Percentiles rank a stretch among this genome's conserved stretches.
phyloP scores from a whole-genome alignment of 2,797 vertebrate genomes.

The Leptatherina wallacei region DNA sequence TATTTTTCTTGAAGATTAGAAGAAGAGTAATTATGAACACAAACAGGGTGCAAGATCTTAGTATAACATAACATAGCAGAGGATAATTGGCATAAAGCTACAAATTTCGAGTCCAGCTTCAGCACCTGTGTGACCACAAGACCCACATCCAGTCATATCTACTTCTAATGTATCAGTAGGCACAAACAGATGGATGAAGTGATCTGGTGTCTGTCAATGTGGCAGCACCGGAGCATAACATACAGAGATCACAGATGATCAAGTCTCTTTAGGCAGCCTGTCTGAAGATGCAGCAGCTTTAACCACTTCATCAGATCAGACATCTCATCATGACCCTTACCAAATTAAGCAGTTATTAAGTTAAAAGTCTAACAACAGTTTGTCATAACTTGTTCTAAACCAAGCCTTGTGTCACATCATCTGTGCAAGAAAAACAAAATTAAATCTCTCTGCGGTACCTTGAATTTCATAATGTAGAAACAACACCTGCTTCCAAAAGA shows the following conservation, averaged over 20 bases:
- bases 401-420: not conserved
- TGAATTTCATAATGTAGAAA: slow-evolving; percentile 3
- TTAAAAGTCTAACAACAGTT: not conserved
- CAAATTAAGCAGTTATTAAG: slow-evolving; percentile 5
- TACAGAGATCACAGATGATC: slow-evolving; percentile 23
- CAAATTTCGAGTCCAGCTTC: slow-evolving; percentile 71
- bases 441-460: not conserved
- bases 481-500: slow-evolving; percentile 2
- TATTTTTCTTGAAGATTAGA: not conserved
- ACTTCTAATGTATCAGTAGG: slow-evolving; percentile 74
- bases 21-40: not conserved
- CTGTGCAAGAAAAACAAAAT: not conserved
- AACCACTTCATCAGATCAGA: slow-evolving; percentile 16
- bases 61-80: too few relatives aligned
- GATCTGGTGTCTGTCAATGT: not conserved
- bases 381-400: not conserved
- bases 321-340: slow-evolving; percentile 8
- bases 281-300: slow-evolving; percentile 18
- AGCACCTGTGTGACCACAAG: slow-evolving; percentile 9
- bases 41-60: not conserved
- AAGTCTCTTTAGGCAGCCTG: slow-evolving; percentile 12
- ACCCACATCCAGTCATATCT: not conserved
- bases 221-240: slow-evolving; percentile 1
- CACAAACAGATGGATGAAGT: slow-evolving; percentile 68
- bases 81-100: not conserved